Percentiles rank a stretch among this genome's conserved stretches.
These are phyloP conservation scores for Sialis fuliginosa DNA, from an alignment of 2,888 invertebrate genomes.

Conservation along the genomic window DNA sequence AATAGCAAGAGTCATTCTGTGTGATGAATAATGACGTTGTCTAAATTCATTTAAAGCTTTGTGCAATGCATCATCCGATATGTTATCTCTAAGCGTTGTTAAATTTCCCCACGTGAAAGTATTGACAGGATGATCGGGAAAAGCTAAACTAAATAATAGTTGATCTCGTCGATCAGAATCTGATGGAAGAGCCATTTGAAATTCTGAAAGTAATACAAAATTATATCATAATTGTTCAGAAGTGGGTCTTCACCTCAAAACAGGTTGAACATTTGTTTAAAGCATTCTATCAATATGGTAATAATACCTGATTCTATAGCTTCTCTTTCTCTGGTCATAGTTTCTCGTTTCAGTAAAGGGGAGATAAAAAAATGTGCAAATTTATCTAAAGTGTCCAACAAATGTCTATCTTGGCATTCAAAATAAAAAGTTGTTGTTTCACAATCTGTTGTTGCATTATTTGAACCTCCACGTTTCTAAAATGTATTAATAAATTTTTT, in stretches of 20 bases:
- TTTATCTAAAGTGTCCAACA: conserved; percentile 60
- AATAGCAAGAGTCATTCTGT: conserved; percentile 73
- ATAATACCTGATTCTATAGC: conserved; percentile 75
- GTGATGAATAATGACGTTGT: conserved; percentile 63
- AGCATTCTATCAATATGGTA: too few species aligned
- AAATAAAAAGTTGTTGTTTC: conserved; percentile 81
- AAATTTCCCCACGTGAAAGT: conserved; percentile 80
- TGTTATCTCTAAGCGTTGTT: conserved; percentile 46
- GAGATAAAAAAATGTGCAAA: conserved; percentile 79
- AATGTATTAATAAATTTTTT: conserved; percentile 10
- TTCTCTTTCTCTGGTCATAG: conserved; percentile 73
- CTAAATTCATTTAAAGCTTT: conserved; percentile 55
- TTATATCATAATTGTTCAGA: background rate
- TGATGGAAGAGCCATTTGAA: conserved; percentile 58
- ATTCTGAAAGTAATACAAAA: conserved; percentile 36
- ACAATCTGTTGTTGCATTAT: conserved; percentile 76
- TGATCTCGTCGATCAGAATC: conserved; percentile 63
- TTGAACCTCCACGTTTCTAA: conserved; percentile 64
- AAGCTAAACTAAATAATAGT: conserved; percentile 49
- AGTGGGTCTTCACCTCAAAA: background rate
- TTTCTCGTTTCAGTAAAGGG: conserved; percentile 68
- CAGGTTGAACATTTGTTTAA: conserved; percentile 6
- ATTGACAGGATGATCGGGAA: conserved; percentile 48
- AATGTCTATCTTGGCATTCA: conserved; percentile 65
- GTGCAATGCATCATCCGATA: conserved; percentile 49